Conservation (phyloP, 2,113 vertebrate species). For the Cololabis saira region DNA sequence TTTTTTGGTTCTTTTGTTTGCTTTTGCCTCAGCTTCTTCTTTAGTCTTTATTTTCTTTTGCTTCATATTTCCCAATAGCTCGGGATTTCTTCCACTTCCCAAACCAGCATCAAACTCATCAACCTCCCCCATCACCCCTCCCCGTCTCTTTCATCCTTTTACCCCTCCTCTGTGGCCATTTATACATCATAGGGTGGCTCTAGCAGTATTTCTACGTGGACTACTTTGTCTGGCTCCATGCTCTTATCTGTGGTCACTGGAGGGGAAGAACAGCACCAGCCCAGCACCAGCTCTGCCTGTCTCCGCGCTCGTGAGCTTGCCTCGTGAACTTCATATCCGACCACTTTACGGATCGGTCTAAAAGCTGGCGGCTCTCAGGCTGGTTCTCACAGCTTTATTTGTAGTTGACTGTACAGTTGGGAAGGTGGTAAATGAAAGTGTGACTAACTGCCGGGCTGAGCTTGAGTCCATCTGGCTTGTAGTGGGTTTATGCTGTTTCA, state of each 20-base stretch:
- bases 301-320: slow-evolving; percentile 70
- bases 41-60: slow-evolving; percentile 14
- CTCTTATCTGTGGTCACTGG: slow-evolving; percentile 78
- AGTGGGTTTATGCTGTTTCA: slow-evolving; percentile 17
- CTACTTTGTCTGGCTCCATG: slow-evolving; percentile 77
- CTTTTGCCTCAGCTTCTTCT: not conserved
- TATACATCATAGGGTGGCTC: slow-evolving; percentile 64
- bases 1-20: no score
- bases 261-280: slow-evolving; percentile 54
- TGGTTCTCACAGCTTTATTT: slow-evolving; percentile 38
- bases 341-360: slow-evolving; percentile 42
- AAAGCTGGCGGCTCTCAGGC: slow-evolving; percentile 24
- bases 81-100: not conserved
- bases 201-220: slow-evolving; percentile 76
- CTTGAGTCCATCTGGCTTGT: slow-evolving; percentile 31
- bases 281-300: slow-evolving; percentile 49
- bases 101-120: not conserved
- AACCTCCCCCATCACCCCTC: slow-evolving; percentile 10
- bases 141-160: slow-evolving; percentile 30
- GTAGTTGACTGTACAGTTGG: slow-evolving; percentile 26
- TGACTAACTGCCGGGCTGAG: slow-evolving; percentile 32
- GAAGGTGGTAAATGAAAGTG: slow-evolving; percentile 33
- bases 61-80: not conserved
- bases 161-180: slow-evolving; percentile 12
- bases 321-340: slow-evolving; percentile 54